Base-by-base conservation (phyloP, 2,888 invertebrate species). In the Brenthis ino region DNA sequence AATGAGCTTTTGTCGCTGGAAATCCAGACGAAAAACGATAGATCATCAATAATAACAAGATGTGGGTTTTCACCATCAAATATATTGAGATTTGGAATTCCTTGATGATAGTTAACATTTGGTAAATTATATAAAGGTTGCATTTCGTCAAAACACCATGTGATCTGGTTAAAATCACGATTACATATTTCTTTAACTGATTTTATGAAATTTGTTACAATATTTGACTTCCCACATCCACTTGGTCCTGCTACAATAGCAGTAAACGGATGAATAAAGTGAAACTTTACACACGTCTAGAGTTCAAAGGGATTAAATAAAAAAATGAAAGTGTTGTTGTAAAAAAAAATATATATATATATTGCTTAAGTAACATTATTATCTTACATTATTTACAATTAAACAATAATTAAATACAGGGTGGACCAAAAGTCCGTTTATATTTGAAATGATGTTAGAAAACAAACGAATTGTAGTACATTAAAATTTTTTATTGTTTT, bases 11-110 rank as follows among this genome's bases (percentile, higher is more conserved):
- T 16, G 16, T 16, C 16, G 16, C 16, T 16, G 16, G 16, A 16
- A 16, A 16, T 16, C 16, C 16, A 16, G 16, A 16, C 16, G 16
- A 16, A 16, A 16, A 16, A 16, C 16, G 16, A 16, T n/a, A 79
- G 69, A 64, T 77, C 79, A 75, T 78, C 77, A 57, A 79, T 78
- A 58, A 79, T 78, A 6, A 78, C 43, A 16, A 79, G 72, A 13
- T 75, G 57, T 28, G 76, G 70, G 37, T 73, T 11, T 63, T 74
- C 71, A 3, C 73, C 75, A 73, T 76, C 73, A 72, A 77, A 79
- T 75, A 78, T 78, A 60, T 33, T 75, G 3, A 79, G 61, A 70
- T 79, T 76, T 16, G 77, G 78, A n/a, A 79, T 74, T 13, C 77
- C 78, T 65, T 78, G 78, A 70, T 64, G 51, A 57, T 79, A 79